Percentiles rank a stretch among this genome's conserved stretches.
phyloP scores from a whole-genome alignment of 2,113 vertebrate species.

The Rattus norvegicus region DNA sequence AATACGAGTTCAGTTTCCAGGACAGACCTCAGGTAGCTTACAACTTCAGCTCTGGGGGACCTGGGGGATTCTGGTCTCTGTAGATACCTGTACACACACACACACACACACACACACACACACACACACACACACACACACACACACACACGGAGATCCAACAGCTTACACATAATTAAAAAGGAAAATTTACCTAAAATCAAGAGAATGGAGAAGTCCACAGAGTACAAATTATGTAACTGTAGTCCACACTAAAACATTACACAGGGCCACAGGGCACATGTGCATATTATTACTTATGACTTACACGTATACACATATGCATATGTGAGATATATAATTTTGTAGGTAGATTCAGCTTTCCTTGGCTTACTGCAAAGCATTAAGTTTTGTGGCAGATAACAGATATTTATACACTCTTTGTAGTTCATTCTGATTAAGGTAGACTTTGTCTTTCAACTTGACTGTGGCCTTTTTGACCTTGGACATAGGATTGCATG shows the following conservation, averaged over 20 bases:
- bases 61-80: neutral
- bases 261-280: neutral
- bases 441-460: neutral
- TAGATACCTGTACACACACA: neutral
- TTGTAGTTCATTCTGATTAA: neutral
- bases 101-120: neutral
- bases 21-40: neutral
- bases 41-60: neutral
- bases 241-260: neutral
- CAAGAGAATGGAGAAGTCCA: neutral
- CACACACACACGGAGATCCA: neutral
- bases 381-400: neutral
- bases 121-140: neutral
- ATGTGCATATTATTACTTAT: conserved; percentile 14
- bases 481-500: neutral
- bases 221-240: neutral
- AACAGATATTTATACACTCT: neutral
- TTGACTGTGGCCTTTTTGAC: neutral
- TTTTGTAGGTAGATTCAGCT: neutral
- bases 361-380: neutral
- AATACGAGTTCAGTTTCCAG: too few relatives aligned
- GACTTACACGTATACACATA: neutral
- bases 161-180: neutral
- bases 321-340: neutral
- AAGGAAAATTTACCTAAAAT: neutral